Percentiles rank a stretch among this genome's conserved stretches.
Conservation (phyloP, 1,140 invertebrate species). For the Leptinotarsa defecta region DNA sequence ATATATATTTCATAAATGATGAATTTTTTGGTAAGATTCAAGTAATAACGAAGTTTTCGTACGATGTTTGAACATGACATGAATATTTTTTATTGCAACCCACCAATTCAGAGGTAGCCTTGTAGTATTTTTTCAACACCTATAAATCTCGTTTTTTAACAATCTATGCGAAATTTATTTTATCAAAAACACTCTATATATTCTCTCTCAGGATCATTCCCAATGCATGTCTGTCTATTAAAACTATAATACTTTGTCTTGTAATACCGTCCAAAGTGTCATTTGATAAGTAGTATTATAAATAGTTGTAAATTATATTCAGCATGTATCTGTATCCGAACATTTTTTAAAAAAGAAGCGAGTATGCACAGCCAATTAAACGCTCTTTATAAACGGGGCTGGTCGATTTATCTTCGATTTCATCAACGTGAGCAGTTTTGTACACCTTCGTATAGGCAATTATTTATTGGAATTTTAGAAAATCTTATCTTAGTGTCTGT, state of each 20-base stretch:
- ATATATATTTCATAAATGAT: no score
- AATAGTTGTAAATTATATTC: slow-evolving; percentile 16
- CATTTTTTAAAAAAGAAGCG: background rate
- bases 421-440: background rate
- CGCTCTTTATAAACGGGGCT: slow-evolving; percentile 2
- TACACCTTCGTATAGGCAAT: slow-evolving; percentile 5
- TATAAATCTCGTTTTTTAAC: no score
- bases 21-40: no score
- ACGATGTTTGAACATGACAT: no score
- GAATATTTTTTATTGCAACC: no score
- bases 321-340: slow-evolving; percentile 1
- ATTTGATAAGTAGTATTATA: background rate
- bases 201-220: no score
- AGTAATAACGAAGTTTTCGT: no score
- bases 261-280: background rate
- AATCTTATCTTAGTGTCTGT: background rate
- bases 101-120: no score
- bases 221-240: background rate
- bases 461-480: background rate
- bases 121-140: no score
- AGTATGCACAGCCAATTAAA: slow-evolving; percentile 6
- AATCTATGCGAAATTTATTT: no score
- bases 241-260: background rate
- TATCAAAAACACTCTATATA: no score
- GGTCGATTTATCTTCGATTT: slow-evolving; percentile 6